Evolutionary conservation across 1,140 invertebrate species (phyloP), one percentile per base, ranked within the genome.

Genomic region (Tyrophagus putrescentiae): DNA sequence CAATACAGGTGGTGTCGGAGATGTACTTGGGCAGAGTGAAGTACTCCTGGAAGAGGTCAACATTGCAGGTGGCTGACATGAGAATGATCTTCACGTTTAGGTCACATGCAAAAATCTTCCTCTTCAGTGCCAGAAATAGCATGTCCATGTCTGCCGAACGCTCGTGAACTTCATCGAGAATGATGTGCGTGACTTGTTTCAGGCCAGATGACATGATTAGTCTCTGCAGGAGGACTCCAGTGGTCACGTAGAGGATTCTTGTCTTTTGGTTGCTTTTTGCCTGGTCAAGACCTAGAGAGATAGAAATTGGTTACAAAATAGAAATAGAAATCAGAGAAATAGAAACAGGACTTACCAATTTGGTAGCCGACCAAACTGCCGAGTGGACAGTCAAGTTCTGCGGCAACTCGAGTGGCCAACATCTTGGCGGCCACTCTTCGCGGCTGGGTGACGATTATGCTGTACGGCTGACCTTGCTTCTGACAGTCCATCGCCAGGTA

Each of bases 61-160:
- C 70, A 7, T 95, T 94, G 91, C 98, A 96, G 6, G 95, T 98
- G 68, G 95, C 95, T 50, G 94, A 98, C 54, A 99, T 75, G 68
- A 99, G 75, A 71, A 98, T 94, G 25, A 98, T 73, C 71, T 84
- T 89, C 0, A 85, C 82, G 48, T 75, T 72, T 2, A 75, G 72
- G 0, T 82, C 83, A 65, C 84, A 84, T 0, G 79, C 80, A 39
- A 77, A 77, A 16, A 93, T 72, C 54, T 78, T 68, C 57, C 85
- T 86, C 60, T 84, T 80, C 0, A 98, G 77, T 13, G 95, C 74
- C 18, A 95, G 76, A 6, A 99, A 69, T 4, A 96, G 72, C 70
- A 98, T 94, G 79, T 83, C 92, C 77, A 90, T 89, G 60, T 98
- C 88, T 70, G 87, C 80, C 68, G 92, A 85, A 23, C 95, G 76